These are phyloP conservation scores for Caenorhabditis macrosperma DNA, from an alignment of 2,888 invertebrate genomes.

Conservation along the genomic window DNA sequence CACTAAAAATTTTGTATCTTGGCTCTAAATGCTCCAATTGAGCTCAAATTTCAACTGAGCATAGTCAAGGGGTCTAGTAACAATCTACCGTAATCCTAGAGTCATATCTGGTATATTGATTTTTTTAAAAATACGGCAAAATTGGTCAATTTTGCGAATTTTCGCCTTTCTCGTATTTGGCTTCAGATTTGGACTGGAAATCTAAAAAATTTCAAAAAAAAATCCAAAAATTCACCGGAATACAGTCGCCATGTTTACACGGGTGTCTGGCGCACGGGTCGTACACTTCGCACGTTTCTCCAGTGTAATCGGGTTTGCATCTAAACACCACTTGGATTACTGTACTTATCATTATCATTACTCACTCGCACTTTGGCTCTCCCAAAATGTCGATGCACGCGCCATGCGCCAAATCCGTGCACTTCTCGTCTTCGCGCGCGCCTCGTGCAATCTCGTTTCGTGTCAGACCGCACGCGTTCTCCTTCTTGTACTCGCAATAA, in stretches of 20 bases:
- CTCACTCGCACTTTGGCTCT: slow-evolving; percentile 58
- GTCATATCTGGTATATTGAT: too few species aligned
- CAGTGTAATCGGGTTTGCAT: slow-evolving; percentile 62
- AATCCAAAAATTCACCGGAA: slow-evolving; percentile 61
- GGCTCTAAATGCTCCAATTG: too few species aligned
- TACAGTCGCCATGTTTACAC: slow-evolving; percentile 63
- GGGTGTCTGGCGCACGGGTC: slow-evolving; percentile 65
- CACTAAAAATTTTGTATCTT: too few species aligned
- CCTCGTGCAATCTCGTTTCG: slow-evolving; percentile 56
- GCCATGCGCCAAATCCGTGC: slow-evolving; percentile 58
- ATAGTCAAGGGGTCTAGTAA: too few species aligned
- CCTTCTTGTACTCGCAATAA: slow-evolving; percentile 49
- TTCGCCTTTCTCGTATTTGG: too few species aligned
- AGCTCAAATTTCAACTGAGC: too few species aligned
- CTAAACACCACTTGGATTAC: slow-evolving; percentile 35
- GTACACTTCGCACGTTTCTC: slow-evolving; percentile 60
- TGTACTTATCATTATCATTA: neutral
- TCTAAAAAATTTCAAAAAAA: too few species aligned
- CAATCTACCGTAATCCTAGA: too few species aligned
- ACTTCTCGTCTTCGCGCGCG: slow-evolving; percentile 44
- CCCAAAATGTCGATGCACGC: slow-evolving; percentile 54
- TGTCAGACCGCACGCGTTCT: slow-evolving; percentile 56
- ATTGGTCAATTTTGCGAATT: too few species aligned
- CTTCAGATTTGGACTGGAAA: too few species aligned
- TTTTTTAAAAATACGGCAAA: too few species aligned